Conservation (phyloP, 2,797 vertebrate species). For the Siniperca obscura region DNA sequence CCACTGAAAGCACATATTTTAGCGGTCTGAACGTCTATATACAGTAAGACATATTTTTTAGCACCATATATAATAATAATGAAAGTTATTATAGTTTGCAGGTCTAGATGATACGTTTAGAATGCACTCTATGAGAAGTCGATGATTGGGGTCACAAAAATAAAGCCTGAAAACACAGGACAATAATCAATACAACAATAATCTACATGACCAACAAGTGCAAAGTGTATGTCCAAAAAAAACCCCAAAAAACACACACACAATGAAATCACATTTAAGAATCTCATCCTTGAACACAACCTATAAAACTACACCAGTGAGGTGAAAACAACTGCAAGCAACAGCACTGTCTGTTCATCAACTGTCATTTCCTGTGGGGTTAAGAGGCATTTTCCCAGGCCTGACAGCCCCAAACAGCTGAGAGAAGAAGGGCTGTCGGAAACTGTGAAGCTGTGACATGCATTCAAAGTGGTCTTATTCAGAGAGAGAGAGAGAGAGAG, state of each 20-base stretch:
- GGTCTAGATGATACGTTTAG: not conserved
- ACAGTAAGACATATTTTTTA: not conserved
- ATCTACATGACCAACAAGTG: not conserved
- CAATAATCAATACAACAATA: not conserved
- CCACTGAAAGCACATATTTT: not conserved
- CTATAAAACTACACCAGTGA: not conserved
- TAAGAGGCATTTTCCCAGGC: conserved; percentile 72
- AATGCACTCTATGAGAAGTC: not conserved
- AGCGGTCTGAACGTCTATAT: not conserved
- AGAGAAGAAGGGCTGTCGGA: conserved; percentile 55
- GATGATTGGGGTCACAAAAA: not conserved
- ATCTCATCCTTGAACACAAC: not conserved
- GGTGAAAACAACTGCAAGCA: conserved; percentile 28
- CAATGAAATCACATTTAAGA: not conserved
- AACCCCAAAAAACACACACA: not conserved
- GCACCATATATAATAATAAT: not conserved
- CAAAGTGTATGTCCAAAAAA: not conserved
- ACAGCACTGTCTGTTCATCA: conserved; percentile 26
- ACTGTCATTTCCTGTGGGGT: conserved; percentile 75
- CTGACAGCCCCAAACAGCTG: conserved; percentile 66
- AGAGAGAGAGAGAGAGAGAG: conserved; percentile 18
- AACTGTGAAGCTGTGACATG: conserved; percentile 60
- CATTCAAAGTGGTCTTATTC: conserved; percentile 73
- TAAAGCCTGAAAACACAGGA: not conserved
- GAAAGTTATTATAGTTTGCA: not conserved